Evolutionary conservation across 2,888 invertebrate species (phyloP), one percentile per base, ranked within the genome.

Genomic region (Globia sparganii): DNA sequence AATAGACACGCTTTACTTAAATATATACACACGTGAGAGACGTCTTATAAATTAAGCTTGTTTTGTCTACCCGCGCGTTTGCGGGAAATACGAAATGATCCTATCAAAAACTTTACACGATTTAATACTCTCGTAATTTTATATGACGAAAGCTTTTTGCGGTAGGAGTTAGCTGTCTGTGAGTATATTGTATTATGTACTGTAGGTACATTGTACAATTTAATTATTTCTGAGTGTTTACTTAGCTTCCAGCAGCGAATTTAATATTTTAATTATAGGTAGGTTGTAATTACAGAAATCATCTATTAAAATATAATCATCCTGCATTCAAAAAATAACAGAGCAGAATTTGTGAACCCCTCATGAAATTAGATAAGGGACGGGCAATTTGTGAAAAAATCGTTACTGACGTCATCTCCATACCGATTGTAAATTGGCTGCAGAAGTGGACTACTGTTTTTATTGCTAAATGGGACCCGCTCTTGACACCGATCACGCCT

Each of bases 21-120:
- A 59, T 67, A 62, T 58, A 40, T 40, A 66, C 53, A 53, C 49
- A 40, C 40, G 43, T 83, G 56, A 68, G 49, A 69, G 6, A 53
- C 53, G 66, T 67, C 64, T 81, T 69, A 81, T 82, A 43, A 74
- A 83, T 72, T 85, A 77, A 73, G 64, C 82, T 71, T 68, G 46
- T 72, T 75, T 79, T 73, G 70, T 59, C n/a, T 70, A 67, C 72
- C 53, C 66, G 25, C 76, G 53, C 81, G 46, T 70, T 74, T 72
- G 73, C 61, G 64, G 77, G 73, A 61, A 68, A 81, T 85, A 68
- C 59, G 68, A 81, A 85, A 81, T 81, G 70, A 71, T 85, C 77
- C 77, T 71, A 77, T 73, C 62, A 83, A 83, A 75, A 85, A 81
- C 82, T 85, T 85, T 64, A 58, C 64, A 43, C 64, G 64, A 69